Evolutionary conservation across 2,797 vertebrate genomes (phyloP).

Genomic region (Eulemur albifrons): DNA sequence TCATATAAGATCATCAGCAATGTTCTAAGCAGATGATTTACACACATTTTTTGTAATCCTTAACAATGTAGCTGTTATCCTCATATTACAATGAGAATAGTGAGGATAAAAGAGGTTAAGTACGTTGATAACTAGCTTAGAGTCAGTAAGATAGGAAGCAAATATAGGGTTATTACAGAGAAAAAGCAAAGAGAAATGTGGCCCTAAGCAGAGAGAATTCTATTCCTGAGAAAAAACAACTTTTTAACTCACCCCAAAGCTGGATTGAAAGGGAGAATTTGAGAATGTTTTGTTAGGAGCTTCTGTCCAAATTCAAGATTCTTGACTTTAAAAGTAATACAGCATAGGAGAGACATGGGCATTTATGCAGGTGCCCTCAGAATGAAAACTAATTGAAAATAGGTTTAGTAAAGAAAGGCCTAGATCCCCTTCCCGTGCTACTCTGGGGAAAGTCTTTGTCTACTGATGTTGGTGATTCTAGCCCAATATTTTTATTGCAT

Average conservation of each 20-base stretch:
- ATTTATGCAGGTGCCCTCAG: conserved; percentile 11
- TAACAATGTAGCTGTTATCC: neutral
- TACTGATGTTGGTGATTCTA: neutral
- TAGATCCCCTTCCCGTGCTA: neutral
- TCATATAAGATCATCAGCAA: neutral
- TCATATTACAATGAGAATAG: neutral
- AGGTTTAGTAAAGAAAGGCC: neutral
- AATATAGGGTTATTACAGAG: neutral
- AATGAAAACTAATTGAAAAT: conserved; percentile 29
- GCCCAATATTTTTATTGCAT: neutral
- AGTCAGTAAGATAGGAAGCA: neutral
- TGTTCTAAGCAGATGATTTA: neutral
- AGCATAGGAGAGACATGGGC: neutral
- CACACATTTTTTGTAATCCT: neutral
- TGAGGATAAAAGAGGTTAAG: neutral
- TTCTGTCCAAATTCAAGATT: neutral
- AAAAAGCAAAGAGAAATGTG: neutral
- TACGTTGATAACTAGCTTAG: neutral
- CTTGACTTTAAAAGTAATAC: neutral
- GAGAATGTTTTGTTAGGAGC: neutral
- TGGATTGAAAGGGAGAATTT: neutral
- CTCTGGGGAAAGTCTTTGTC: neutral
- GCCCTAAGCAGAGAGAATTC: neutral
- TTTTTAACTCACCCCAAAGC: neutral
- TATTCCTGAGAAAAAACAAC: neutral